Percentiles rank a stretch among this genome's conserved stretches.
Evolutionary conservation across 2,797 vertebrate species (phyloP).

Genomic region (Ptychadena robeensis): DNA sequence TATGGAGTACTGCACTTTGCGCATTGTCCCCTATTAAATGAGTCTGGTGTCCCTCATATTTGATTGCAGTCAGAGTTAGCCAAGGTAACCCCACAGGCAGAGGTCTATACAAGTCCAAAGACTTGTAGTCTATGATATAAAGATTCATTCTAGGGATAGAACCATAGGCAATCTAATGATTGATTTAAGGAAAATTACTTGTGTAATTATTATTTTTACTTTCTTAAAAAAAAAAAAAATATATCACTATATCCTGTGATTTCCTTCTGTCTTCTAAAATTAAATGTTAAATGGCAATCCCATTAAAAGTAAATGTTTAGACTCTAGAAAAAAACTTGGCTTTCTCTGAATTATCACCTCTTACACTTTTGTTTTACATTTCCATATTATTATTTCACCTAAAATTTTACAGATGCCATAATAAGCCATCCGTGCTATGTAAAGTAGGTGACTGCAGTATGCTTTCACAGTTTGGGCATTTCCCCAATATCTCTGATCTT

Average conservation of each 20-base stretch:
- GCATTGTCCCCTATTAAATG: not conserved
- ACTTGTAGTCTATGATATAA: too few species aligned
- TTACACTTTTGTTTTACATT: not conserved
- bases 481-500: not conserved
- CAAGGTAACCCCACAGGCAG: not conserved
- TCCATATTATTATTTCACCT: not conserved
- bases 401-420: not conserved
- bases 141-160: too few species aligned
- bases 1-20: not conserved
- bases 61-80: not conserved
- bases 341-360: not conserved
- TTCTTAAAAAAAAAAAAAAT: not conserved
- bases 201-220: not conserved
- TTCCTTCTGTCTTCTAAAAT: not conserved
- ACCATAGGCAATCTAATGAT: not conserved
- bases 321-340: not conserved
- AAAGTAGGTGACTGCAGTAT: not conserved
- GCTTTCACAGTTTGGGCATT: not conserved
- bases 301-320: not conserved
- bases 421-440: not conserved
- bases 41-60: not conserved
- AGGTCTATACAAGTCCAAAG: not conserved
- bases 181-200: too few species aligned
- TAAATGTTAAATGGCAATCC: too few species aligned
- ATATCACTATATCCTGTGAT: not conserved